Evolutionary conservation across 35 echinoderm and acorn worm genomes (phyloP).

Genomic region (Hemicentrotus pulcherrimus): DNA sequence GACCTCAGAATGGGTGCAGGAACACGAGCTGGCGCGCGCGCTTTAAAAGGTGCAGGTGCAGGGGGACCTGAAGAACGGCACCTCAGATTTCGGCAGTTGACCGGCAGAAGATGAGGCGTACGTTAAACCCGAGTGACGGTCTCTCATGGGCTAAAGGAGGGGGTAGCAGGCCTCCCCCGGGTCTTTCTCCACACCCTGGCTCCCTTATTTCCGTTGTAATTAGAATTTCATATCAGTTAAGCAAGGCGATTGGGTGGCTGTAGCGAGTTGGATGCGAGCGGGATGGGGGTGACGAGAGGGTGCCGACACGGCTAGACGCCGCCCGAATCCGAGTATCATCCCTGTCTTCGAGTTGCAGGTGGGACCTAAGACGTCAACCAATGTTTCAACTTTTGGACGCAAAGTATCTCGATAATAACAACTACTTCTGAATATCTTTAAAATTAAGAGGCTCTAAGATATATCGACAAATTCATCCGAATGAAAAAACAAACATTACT

Average conservation of each 20-base stretch:
- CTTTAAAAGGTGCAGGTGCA: neutral
- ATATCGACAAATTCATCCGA: neutral
- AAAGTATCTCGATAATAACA: neutral
- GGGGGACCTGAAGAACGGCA: neutral
- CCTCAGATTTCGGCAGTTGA: neutral
- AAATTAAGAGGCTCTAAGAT: neutral
- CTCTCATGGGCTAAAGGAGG: neutral
- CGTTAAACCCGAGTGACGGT: neutral
- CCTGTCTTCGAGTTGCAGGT: neutral
- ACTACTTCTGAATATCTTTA: neutral
- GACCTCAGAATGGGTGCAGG: neutral
- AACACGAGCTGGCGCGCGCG: neutral
- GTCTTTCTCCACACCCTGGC: neutral
- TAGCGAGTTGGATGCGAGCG: neutral
- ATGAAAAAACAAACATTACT: neutral
- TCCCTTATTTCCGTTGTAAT: neutral
- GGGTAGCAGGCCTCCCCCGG: neutral
- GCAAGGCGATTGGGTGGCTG: neutral
- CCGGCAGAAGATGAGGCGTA: neutral
- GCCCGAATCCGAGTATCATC: neutral
- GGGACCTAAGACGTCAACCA: neutral
- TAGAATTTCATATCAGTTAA: conserved; percentile 13
- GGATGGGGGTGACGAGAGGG: neutral
- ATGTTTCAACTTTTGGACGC: neutral
- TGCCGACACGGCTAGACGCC: neutral